Percentiles rank a stretch among this genome's conserved stretches.
These are phyloP conservation scores for Sphaerophoria taeniata DNA, from an alignment of 2,888 invertebrate species.

Conservation along the genomic window DNA sequence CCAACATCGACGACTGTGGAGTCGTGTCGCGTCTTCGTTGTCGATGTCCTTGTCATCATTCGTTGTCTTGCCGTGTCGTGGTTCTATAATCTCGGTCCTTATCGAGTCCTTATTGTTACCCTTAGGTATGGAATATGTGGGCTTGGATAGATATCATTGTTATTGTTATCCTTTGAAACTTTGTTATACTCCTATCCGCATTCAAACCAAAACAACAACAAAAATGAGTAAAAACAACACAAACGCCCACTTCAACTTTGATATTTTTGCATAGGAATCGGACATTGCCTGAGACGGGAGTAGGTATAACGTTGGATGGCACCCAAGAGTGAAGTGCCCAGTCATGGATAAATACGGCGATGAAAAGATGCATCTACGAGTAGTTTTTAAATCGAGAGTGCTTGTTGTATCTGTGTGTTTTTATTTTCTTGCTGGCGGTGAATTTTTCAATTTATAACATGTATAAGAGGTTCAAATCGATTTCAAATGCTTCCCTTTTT, in stretches of 20 bases:
- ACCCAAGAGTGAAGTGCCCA: constrained; percentile 5
- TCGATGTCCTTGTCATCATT: not conserved
- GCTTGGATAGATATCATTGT: constrained; percentile 37
- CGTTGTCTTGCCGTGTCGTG: constrained; percentile 14
- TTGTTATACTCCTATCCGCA: not conserved
- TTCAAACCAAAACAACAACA: not conserved
- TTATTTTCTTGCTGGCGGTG: constrained; percentile 56
- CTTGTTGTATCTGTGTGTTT: not conserved
- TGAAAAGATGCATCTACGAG: constrained; percentile 45
- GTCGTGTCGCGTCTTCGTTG: constrained; percentile 14
- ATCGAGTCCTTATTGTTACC: constrained; percentile 53
- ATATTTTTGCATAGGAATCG: not conserved
- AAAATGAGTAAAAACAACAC: not conserved
- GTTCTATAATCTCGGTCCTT: constrained; percentile 34
- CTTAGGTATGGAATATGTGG: constrained; percentile 34
- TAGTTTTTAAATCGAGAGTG: constrained; percentile 35
- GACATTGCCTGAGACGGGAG: too few relatives aligned
- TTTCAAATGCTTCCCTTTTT: constrained; percentile 46
- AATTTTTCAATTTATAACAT: constrained; percentile 71
- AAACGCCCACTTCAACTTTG: not conserved
- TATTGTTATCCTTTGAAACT: constrained; percentile 53
- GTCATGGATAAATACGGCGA: constrained; percentile 32
- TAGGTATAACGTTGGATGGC: too few relatives aligned
- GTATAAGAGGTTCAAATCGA: constrained; percentile 69
- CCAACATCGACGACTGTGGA: not conserved